Conservation (phyloP, 2,797 vertebrate species). For the Amphiprion clarkii region DNA sequence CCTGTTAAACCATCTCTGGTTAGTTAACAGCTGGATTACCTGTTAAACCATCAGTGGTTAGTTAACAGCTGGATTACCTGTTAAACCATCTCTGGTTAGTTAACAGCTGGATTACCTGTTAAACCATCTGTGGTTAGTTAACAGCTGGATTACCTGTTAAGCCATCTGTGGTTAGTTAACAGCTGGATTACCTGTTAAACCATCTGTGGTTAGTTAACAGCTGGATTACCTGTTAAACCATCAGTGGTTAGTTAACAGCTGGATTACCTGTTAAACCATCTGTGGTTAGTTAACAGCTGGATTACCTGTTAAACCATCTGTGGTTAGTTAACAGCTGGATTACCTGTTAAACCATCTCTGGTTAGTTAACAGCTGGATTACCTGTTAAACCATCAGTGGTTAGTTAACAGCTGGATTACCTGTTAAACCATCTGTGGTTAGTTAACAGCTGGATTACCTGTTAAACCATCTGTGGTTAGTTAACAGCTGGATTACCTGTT, state of each 20-base stretch:
- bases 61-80: neutral
- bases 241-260: neutral
- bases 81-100: neutral
- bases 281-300: no score
- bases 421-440: constrained; percentile 89
- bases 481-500: neutral
- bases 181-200: neutral
- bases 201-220: neutral
- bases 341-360: no score
- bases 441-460: neutral
- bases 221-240: no score
- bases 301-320: no score
- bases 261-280: no score
- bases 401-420: constrained; percentile 8
- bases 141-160: no score
- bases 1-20: neutral
- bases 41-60: constrained; percentile 80
- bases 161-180: neutral
- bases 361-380: neutral
- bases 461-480: neutral
- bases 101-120: neutral
- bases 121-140: neutral
- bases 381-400: neutral
- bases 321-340: neutral
- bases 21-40: constrained; percentile 12